Evolutionary conservation across 2,888 invertebrate species (phyloP).

Genomic region (Zelleria hepariella): DNA sequence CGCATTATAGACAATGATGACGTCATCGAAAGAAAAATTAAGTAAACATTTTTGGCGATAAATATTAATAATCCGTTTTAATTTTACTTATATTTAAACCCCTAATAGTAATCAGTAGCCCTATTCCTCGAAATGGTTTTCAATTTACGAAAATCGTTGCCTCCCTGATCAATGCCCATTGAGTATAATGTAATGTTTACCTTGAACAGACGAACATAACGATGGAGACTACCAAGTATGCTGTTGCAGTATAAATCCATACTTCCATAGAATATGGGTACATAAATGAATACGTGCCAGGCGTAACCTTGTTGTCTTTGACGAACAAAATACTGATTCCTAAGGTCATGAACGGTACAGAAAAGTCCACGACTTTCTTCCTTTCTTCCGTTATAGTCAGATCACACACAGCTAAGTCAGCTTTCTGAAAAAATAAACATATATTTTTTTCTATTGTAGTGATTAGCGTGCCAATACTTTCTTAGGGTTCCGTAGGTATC

Average conservation of each 20-base stretch:
- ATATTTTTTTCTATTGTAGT: slow-evolving; percentile 15
- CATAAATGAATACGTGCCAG: slow-evolving; percentile 89
- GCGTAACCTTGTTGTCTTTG: slow-evolving; percentile 80
- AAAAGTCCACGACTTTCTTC: slow-evolving; percentile 91
- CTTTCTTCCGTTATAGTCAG: slow-evolving; percentile 94
- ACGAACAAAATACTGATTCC: slow-evolving; percentile 91
- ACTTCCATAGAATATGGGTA: slow-evolving; percentile 87
- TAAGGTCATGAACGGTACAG: slow-evolving; percentile 96
- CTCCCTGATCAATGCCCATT: no score
- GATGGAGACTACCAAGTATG: slow-evolving; percentile 86
- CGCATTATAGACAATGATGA: no score
- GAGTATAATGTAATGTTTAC: no score
- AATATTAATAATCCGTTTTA: no score
- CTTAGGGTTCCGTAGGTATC: no score
- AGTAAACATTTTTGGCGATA: no score
- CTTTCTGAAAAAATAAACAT: slow-evolving; percentile 73
- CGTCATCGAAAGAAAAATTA: no score
- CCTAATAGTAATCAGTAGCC: no score
- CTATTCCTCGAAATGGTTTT: no score
- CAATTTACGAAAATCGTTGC: no score
- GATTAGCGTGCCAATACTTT: no score
- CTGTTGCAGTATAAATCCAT: slow-evolving; percentile 89
- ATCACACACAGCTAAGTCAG: slow-evolving; percentile 90
- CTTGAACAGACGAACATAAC: slow-evolving; percentile 85
- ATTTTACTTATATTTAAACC: no score